Conservation (phyloP, 2,888 invertebrate genomes). For the Tortricodes alternella region DNA sequence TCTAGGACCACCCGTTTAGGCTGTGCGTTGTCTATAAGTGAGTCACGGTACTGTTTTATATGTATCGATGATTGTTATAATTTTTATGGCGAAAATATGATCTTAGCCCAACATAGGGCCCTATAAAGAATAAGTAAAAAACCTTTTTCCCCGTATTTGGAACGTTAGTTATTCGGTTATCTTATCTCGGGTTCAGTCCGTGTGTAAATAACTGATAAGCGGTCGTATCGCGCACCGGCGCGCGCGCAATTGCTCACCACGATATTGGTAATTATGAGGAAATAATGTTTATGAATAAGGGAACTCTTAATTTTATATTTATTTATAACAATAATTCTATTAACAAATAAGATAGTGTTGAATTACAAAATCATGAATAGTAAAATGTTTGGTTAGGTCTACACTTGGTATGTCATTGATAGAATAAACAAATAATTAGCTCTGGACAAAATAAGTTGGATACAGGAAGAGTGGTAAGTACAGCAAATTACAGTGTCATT, state of each 20-base stretch:
- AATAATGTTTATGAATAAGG: no score
- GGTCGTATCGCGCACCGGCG: constrained; percentile 39
- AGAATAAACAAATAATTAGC: no score
- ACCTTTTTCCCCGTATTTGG: neutral
- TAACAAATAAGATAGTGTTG: no score
- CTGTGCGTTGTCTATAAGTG: neutral
- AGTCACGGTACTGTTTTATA: neutral
- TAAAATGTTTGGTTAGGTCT: no score
- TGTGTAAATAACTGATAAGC: constrained; percentile 73
- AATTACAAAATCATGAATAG: no score
- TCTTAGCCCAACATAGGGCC: neutral
- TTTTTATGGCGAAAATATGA: neutral
- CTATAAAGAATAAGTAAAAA: neutral
- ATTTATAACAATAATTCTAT: no score
- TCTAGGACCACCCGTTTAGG: no score
- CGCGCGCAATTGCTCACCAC: constrained; percentile 31
- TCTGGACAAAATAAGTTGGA: no score
- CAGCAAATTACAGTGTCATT: no score
- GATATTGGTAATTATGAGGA: neutral
- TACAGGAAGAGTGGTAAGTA: no score
- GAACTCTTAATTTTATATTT: constrained; percentile 6
- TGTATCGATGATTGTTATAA: neutral
- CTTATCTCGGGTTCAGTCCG: constrained; percentile 68
- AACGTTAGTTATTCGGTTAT: constrained; percentile 45
- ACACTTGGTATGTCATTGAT: no score